phyloP scores from a whole-genome alignment of 1,140 invertebrate genomes.

The Aphaenogaster floridana region DNA sequence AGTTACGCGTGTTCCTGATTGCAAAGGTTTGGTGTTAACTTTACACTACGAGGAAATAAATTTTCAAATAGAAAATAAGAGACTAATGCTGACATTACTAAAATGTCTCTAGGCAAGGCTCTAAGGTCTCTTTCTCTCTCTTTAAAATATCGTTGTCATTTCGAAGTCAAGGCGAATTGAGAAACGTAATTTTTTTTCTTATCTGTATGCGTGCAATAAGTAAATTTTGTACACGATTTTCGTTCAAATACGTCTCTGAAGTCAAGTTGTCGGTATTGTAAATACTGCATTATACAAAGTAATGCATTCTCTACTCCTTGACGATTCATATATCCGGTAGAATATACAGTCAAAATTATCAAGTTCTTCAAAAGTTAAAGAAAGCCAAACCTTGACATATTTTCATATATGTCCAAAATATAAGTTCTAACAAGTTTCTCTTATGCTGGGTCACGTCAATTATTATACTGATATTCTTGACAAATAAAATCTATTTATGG shows the following conservation, averaged over 20 bases:
- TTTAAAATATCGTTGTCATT: background rate
- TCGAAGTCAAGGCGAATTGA: constrained; percentile 29
- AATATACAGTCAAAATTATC: background rate
- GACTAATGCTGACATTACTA: background rate
- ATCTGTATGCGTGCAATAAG: background rate
- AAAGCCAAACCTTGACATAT: background rate
- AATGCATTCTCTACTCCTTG: constrained; percentile 8
- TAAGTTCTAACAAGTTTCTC: background rate
- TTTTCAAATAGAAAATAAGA: constrained; percentile 18
- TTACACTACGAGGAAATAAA: background rate
- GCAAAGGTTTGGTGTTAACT: background rate
- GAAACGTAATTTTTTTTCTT: constrained; percentile 20
- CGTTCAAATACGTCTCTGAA: background rate
- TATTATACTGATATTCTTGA: background rate
- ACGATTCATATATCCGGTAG: background rate
- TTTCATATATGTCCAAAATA: background rate
- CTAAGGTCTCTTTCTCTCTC: background rate
- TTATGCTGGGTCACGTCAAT: background rate
- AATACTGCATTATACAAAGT: background rate
- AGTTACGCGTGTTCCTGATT: background rate
- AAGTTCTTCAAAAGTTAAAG: background rate
- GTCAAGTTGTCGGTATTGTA: background rate
- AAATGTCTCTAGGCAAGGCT: constrained; percentile 25
- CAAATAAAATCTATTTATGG: background rate
- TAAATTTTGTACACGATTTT: background rate